A percentile compares a stretch with the other conserved stretches of the same genome.
Evolutionary conservation across 1,140 invertebrate species (phyloP).

Genomic region (Samia ricini): DNA sequence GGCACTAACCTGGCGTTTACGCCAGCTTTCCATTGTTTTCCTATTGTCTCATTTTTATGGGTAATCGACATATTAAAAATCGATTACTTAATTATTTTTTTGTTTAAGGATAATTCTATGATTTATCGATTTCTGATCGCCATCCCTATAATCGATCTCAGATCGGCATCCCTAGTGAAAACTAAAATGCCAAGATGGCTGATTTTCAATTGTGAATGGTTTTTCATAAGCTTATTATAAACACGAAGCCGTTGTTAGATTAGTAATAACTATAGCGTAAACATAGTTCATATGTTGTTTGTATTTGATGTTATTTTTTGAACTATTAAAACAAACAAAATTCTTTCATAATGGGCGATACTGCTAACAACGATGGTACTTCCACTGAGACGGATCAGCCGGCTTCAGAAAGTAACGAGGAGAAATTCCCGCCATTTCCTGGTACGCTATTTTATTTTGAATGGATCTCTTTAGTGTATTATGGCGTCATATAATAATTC

Average conservation of each 20-base stretch:
- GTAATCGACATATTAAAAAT: too few relatives aligned
- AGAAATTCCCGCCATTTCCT: slow-evolving; percentile 67
- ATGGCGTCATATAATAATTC: background rate
- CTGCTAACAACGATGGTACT: slow-evolving; percentile 40
- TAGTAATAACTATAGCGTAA: background rate
- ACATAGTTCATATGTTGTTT: background rate
- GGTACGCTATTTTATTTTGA: slow-evolving; percentile 29
- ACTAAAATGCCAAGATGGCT: slow-evolving; percentile 56
- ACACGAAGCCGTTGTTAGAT: background rate
- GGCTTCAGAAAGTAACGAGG: slow-evolving; percentile 44
- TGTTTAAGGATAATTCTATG: too few relatives aligned
- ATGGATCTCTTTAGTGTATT: background rate
- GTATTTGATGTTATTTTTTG: background rate
- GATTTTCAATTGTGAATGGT: slow-evolving; percentile 22
- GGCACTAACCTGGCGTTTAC: too few relatives aligned
- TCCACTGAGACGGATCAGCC: slow-evolving; percentile 55
- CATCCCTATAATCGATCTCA: too few relatives aligned
- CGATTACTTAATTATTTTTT: too few relatives aligned
- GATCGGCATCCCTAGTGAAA: too few relatives aligned
- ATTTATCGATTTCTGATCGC: too few relatives aligned
- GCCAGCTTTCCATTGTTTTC: too few relatives aligned
- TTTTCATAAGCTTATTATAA: background rate
- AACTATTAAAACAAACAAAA: background rate
- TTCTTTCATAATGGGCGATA: slow-evolving; percentile 48
- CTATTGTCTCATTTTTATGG: too few relatives aligned